Base-by-base conservation (phyloP, 2,888 invertebrate species). In the Tenthredo notha region DNA sequence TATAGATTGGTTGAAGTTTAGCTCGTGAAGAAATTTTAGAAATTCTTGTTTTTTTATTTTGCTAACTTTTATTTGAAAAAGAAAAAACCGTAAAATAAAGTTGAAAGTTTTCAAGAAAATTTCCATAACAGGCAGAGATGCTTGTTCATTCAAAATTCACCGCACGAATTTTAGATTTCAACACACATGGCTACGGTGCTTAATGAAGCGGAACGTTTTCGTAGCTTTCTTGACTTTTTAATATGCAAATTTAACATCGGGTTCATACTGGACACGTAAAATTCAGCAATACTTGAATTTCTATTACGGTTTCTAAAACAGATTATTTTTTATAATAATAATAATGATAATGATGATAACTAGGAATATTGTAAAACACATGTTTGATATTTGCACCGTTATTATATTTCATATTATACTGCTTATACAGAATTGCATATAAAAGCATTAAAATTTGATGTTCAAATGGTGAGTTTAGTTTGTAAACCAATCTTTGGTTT, bases 131-230 rank as follows among this genome's bases (percentile, higher is more conserved):
- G 80, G 37, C 61, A 40, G 21, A 50, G 21, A 50, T 47, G 77
- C 50, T 54, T 29, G 77, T 33, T 54, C 25, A 54, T 33, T 54
- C 25, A 54, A 61, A 80, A 80, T 80, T 58, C 40, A 40, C 58
- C 25, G 25, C 58, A 80, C 40, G 40, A 61, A 80, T 18, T 80
- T 61, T 80, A 58, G 61, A 80, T 80, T 61, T 25, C 21, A 80
- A 58, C 40, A 80, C 80, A 78, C 78, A 78, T 78, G 58, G 37
- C 72, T 67, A 33, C 74, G 25, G 77, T n/a, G 77, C 50, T 50
- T 77, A 77, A 77, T 77, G 77, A 77, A 54, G 50, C 77, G 50
- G 21, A 21, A 18, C 37, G 58, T 54, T 54, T 80, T 40, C 80
- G 33, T 37, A 61, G 61, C 25, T 80, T 80, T 37, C 37, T 80